A percentile compares a stretch with the other conserved stretches of the same genome.
phyloP scores from a whole-genome alignment of 1,140 invertebrate genomes.

The Diploscapter pachys region DNA sequence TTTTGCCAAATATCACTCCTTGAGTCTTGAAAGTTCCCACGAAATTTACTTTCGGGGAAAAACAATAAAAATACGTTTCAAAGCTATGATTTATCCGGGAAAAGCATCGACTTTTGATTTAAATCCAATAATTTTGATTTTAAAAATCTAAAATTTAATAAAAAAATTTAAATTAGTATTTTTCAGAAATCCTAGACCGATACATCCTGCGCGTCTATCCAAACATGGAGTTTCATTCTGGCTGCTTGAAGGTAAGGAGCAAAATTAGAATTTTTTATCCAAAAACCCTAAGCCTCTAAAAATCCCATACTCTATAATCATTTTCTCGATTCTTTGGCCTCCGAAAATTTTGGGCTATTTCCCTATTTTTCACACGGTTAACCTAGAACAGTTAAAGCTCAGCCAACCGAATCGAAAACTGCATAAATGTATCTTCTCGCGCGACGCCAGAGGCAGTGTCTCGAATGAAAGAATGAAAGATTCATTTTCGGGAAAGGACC shows the following conservation, averaged over 20 bases:
- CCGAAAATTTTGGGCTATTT: not conserved
- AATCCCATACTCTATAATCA: not conserved
- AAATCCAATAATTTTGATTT: too few relatives aligned
- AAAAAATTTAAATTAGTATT: too few relatives aligned
- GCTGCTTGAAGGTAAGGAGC: slow-evolving; percentile 76
- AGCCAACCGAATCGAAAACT: not conserved
- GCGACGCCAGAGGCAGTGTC: not conserved
- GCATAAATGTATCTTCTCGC: not conserved
- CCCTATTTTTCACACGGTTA: not conserved
- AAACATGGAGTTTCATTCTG: slow-evolving; percentile 95
- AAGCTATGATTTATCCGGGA: too few relatives aligned
- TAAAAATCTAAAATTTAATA: too few relatives aligned
- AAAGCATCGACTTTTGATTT: too few relatives aligned
- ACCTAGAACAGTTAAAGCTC: not conserved
- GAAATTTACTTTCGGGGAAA: too few relatives aligned
- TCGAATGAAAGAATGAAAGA: too few relatives aligned
- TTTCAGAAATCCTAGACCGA: slow-evolving; percentile 84
- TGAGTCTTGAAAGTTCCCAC: too few relatives aligned
- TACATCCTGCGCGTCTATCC: slow-evolving; percentile 93
- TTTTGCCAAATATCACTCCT: too few relatives aligned
- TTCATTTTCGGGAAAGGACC: too few relatives aligned
- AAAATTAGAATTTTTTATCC: not conserved
- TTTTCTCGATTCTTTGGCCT: not conserved
- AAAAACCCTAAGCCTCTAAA: too few relatives aligned
- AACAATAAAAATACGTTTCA: too few relatives aligned